Evolutionary conservation across 2,888 invertebrate species (phyloP).

Genomic region (Stenodera caucasica): DNA sequence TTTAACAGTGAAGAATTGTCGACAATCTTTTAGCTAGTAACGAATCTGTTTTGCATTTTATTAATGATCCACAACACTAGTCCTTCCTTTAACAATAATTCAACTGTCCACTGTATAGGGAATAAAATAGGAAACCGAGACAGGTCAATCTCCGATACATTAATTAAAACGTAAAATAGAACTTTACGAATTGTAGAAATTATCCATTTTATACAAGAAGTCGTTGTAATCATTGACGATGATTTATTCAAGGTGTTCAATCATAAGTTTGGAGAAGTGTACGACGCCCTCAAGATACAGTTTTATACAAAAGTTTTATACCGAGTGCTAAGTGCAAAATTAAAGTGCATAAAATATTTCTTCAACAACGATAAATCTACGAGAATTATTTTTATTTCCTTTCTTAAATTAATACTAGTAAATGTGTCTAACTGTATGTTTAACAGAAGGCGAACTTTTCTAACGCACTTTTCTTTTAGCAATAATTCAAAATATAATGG

Average conservation of each 20-base stretch:
- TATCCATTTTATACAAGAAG: neutral
- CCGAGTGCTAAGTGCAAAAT: slow-evolving; percentile 34
- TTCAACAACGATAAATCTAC: slow-evolving; percentile 33
- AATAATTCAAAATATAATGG: slow-evolving; percentile 30
- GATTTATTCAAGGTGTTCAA: slow-evolving; percentile 4
- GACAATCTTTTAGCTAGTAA: neutral
- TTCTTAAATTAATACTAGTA: slow-evolving; percentile 20
- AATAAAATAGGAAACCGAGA: slow-evolving; percentile 33
- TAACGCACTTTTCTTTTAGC: slow-evolving; percentile 46
- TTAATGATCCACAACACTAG: slow-evolving; percentile 13
- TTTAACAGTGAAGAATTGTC: neutral
- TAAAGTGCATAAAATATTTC: slow-evolving; percentile 38
- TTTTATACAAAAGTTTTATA: slow-evolving; percentile 25
- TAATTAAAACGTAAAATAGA: slow-evolving; percentile 36
- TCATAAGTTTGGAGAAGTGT: neutral
- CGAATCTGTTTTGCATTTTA: slow-evolving; percentile 14
- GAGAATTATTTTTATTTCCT: slow-evolving; percentile 38
- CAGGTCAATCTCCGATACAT: slow-evolving; percentile 43
- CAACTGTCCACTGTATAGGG: slow-evolving; percentile 22
- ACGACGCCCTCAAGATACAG: neutral
- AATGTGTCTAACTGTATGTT: neutral
- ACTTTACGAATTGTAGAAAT: slow-evolving; percentile 4
- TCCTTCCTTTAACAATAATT: slow-evolving; percentile 20
- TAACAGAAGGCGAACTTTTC: slow-evolving; percentile 47
- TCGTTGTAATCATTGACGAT: neutral